Percentiles rank a stretch among this genome's conserved stretches.
phyloP scores from a whole-genome alignment of 2,888 invertebrate genomes.

The Thereva nobilitata region DNA sequence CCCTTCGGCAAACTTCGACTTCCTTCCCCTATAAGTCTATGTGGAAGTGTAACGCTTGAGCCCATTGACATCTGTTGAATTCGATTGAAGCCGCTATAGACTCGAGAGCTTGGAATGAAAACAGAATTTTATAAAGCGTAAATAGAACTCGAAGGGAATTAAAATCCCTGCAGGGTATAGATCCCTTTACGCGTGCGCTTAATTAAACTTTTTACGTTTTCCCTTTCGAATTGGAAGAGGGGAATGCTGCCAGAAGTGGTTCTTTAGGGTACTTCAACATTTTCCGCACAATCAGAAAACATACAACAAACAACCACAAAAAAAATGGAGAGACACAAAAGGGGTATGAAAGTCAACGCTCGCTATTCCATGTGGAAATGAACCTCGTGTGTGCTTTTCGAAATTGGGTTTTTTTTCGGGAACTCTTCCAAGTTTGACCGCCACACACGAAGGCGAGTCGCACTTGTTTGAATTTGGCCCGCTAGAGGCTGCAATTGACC shows the following conservation, averaged over 20 bases:
- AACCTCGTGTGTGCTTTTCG: constrained; percentile 5
- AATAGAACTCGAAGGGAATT: constrained; percentile 12
- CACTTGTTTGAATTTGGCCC: constrained; percentile 20
- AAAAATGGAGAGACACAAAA: neutral
- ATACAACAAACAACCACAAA: neutral
- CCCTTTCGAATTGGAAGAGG: neutral
- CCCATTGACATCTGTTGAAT: constrained; percentile 13
- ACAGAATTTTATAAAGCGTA: constrained; percentile 6
- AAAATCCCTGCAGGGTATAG: neutral
- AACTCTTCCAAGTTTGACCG: constrained; percentile 3
- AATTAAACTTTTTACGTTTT: constrained; percentile 29
- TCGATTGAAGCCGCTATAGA: neutral
- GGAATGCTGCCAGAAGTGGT: constrained; percentile 1
- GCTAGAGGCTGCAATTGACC: constrained; percentile 3
- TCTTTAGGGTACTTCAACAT: constrained; percentile 20
- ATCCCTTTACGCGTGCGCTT: constrained; percentile 28
- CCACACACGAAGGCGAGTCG: neutral
- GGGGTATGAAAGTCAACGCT: constrained; percentile 31
- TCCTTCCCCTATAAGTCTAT: constrained; percentile 7
- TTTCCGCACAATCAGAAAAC: constrained; percentile 9
- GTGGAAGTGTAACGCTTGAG: neutral
- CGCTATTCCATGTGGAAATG: constrained; percentile 10
- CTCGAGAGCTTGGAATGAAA: constrained; percentile 9
- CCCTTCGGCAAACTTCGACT: constrained; percentile 19
- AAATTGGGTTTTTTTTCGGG: constrained; percentile 12